Evolutionary conservation across 37 sponge, comb jelly and placozoan species (phyloP), one percentile per base, ranked within the genome.

Genomic region (Halisarca cf. caerulea): DNA sequence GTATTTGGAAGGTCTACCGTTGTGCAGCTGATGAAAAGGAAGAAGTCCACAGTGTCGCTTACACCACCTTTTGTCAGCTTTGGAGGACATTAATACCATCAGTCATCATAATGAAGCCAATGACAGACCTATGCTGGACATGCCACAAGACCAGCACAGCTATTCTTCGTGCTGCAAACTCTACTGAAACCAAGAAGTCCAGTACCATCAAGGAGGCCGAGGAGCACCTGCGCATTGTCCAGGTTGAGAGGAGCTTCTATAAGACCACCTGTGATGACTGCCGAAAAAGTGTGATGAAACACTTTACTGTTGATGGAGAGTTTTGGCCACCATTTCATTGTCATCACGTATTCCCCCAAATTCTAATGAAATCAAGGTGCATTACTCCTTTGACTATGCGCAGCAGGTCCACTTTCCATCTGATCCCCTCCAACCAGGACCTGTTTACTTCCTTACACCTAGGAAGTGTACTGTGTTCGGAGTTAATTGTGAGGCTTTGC

Each of bases 401-500:
- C 77, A 74, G 25, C 45, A 43, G 20, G 77, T 74, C 38, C 45
- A 74, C 25, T 74, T 36, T 74, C 77, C 77, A 35, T 74, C 77
- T 39, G 24, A 74, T 41, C 77, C 77, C 21, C 45, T 74, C 40
- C 77, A 74, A 37, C 77, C 77, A 20, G 77, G 77, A 20, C 77
- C 77, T 17, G 5, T 74, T 11, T 74, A 74, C 45, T 74, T 74
- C 70, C 37, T 85, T n/a, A 87, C 88, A 1, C 88, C 91, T 14
- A 58, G 88, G 23, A 91, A 91, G 81, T 87, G 91, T 74, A 82
- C 80, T 8, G 44, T 91, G 0, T 91, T 91, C 62, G 91, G 91
- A 2, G 70, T 91, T 14, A 57, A 66, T 75, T 91, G 91, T 45
- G 88, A 91, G 44, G 88, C 78, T 18, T 58, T 87, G 2, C 91